phyloP scores from a whole-genome alignment of 2,888 invertebrate species.

The Caradrina kadenii region DNA sequence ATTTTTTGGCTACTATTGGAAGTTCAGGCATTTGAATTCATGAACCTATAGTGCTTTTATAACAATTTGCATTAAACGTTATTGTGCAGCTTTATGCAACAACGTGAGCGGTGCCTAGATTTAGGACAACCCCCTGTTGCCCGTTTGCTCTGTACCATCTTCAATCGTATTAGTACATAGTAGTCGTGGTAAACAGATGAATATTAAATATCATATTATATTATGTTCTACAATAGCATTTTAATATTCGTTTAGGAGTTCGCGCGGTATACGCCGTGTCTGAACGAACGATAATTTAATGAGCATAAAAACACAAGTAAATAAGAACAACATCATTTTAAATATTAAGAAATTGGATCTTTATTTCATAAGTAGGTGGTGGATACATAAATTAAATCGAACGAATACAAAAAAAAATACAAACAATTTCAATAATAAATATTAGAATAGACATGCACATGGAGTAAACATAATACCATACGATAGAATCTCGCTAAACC shows the following conservation, averaged over 20 bases:
- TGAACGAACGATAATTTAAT: neutral
- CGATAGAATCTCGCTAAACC: neutral
- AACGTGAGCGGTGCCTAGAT: neutral
- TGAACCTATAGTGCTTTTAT: too few species aligned
- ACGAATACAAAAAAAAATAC: constrained; percentile 7
- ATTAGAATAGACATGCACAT: neutral
- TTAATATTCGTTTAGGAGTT: too few species aligned
- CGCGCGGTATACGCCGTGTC: too few species aligned
- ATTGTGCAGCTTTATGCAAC: neutral
- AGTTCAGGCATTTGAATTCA: too few species aligned
- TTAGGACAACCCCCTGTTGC: neutral
- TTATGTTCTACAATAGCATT: neutral
- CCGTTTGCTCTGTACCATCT: neutral
- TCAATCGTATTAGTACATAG: neutral
- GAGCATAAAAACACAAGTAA: constrained; percentile 1
- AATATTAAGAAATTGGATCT: neutral
- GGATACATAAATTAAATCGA: neutral
- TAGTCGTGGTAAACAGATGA: neutral
- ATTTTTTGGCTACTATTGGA: too few species aligned
- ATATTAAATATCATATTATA: neutral
- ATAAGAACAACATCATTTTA: neutral
- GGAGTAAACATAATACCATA: constrained; percentile 5
- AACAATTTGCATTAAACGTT: too few species aligned
- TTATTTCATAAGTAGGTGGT: constrained; percentile 16
- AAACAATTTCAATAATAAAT: neutral